phyloP scores from a whole-genome alignment of 1,140 invertebrate species.

The Drosophila tristis region DNA sequence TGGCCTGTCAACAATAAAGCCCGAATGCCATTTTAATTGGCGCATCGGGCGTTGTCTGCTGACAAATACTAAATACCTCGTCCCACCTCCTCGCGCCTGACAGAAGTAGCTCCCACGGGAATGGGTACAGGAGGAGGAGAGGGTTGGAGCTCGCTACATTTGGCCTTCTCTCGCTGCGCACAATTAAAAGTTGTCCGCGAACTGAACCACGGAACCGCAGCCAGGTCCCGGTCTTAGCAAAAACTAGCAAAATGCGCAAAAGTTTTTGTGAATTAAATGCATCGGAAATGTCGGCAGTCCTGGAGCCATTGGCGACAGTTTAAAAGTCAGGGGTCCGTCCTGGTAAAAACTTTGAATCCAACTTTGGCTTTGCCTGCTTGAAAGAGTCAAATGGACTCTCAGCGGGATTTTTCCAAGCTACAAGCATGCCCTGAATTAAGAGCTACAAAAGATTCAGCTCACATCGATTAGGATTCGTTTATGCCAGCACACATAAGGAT shows the following conservation, averaged over 20 bases:
- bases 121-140: neutral
- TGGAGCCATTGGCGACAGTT: constrained; percentile 30
- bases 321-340: neutral
- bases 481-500: no score
- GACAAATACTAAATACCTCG: constrained; percentile 11
- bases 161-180: constrained; percentile 62
- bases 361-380: no score
- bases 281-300: constrained; percentile 36
- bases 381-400: constrained; percentile 7
- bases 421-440: no score
- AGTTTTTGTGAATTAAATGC: constrained; percentile 73
- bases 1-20: constrained; percentile 46
- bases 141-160: constrained; percentile 26
- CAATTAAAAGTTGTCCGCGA: constrained; percentile 71
- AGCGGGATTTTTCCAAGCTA: no score
- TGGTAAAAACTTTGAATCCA: constrained; percentile 2
- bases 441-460: no score
- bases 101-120: constrained; percentile 33
- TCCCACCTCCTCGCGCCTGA: neutral
- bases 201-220: constrained; percentile 38
- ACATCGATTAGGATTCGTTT: no score
- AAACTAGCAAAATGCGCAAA: constrained; percentile 68
- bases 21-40: constrained; percentile 77
- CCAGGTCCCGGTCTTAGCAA: constrained; percentile 24
- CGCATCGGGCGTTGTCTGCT: constrained; percentile 50